These are phyloP conservation scores for Eutolmus rufibarbis DNA, from an alignment of 2,888 invertebrate genomes.

Conservation along the genomic window DNA sequence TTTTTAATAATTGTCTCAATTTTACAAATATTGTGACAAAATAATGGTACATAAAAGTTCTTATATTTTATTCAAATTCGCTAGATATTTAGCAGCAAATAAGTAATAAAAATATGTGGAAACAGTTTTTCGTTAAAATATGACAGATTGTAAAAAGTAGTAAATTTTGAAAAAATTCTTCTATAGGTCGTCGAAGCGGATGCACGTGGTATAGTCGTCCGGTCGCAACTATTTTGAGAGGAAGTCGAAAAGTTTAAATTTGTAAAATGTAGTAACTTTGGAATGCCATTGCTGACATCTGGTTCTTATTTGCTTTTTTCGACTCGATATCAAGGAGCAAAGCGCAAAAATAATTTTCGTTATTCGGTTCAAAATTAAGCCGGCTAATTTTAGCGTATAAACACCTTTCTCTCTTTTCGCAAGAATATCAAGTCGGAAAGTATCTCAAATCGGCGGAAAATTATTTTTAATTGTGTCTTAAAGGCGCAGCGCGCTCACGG, in stretches of 20 bases:
- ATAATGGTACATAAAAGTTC: too few relatives aligned
- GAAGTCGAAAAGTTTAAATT: not conserved
- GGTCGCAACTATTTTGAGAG: not conserved
- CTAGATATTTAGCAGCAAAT: too few relatives aligned
- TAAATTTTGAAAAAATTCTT: not conserved
- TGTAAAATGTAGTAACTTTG: not conserved
- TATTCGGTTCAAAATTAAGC: not conserved
- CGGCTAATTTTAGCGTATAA: not conserved
- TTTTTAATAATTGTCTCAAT: too few relatives aligned
- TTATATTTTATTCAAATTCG: too few relatives aligned
- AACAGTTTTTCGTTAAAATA: too few relatives aligned
- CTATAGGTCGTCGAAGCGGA: not conserved
- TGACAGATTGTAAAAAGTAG: not conserved
- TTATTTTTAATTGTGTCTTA: slow-evolving; percentile 28
- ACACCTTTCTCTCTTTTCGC: not conserved
- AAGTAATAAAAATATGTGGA: too few relatives aligned
- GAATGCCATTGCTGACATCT: not conserved
- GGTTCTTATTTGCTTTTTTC: not conserved
- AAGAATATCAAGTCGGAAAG: not conserved
- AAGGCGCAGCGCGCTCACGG: not conserved
- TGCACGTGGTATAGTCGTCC: not conserved
- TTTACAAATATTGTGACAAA: too few relatives aligned
- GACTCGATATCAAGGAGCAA: not conserved
- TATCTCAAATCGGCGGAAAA: slow-evolving; percentile 18
- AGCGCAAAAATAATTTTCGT: not conserved